A percentile compares a stretch with the other conserved stretches of the same genome.
Conservation (phyloP, 1,140 invertebrate species). For the Asobara japonica region DNA sequence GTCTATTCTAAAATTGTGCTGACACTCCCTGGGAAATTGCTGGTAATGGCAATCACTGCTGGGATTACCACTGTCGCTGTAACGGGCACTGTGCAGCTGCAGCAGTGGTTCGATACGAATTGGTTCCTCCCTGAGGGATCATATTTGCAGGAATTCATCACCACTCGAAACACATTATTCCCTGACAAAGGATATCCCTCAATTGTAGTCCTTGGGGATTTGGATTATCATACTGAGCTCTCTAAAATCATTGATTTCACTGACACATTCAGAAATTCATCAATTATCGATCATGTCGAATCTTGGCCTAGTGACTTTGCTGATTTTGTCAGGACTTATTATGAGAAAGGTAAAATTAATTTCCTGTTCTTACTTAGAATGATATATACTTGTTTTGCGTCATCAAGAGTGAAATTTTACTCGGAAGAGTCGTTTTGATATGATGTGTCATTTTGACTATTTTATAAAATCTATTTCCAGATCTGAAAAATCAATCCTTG, state of each 20-base stretch:
- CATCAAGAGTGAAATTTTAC: too few species aligned
- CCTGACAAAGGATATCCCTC: conserved; percentile 73
- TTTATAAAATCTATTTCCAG: conserved; percentile 38
- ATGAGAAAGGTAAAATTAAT: conserved; percentile 62
- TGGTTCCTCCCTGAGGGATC: conserved; percentile 81
- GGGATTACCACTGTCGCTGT: conserved; percentile 70
- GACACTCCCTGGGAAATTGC: conserved; percentile 70
- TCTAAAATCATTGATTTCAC: conserved; percentile 69
- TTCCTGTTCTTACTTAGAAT: too few species aligned
- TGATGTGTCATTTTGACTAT: conserved; percentile 14
- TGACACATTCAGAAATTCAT: conserved; percentile 66
- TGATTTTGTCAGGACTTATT: conserved; percentile 69
- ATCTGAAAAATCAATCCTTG: conserved; percentile 50
- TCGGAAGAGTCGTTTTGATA: background rate
- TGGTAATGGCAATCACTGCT: conserved; percentile 69
- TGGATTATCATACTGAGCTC: conserved; percentile 75
- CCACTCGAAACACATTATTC: conserved; percentile 68
- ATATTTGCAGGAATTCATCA: conserved; percentile 75
- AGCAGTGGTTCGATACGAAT: conserved; percentile 80
- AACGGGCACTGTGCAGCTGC: conserved; percentile 70
- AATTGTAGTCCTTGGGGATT: conserved; percentile 74
- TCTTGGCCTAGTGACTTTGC: conserved; percentile 74
- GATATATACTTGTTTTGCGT: too few species aligned
- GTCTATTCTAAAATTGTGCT: conserved; percentile 73
- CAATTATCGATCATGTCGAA: conserved; percentile 69